A percentile compares a stretch with the other conserved stretches of the same genome.
phyloP scores from a whole-genome alignment of 2,888 invertebrate genomes.

The Agrotis ipsilon region DNA sequence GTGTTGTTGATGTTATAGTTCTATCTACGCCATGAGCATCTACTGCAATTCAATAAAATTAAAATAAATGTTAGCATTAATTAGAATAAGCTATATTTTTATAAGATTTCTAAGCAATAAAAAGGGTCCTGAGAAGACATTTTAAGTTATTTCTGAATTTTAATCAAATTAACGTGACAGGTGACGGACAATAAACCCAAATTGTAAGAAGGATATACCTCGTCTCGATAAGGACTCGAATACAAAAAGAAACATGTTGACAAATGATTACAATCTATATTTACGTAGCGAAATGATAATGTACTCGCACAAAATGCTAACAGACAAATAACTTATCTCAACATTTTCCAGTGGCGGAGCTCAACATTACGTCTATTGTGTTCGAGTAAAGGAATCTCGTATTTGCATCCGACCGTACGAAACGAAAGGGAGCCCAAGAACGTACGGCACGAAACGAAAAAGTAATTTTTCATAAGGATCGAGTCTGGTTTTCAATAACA shows the following conservation, averaged over 20 bases:
- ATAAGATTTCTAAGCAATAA: background rate
- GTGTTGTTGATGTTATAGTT: background rate
- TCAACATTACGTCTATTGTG: conserved; percentile 84
- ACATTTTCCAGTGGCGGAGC: conserved; percentile 83
- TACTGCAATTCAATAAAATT: background rate
- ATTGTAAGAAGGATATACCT: conserved; percentile 43
- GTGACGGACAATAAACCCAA: conserved; percentile 48
- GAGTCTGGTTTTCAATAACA: conserved; percentile 82
- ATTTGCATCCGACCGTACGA: conserved; percentile 83
- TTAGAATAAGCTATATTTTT: too few relatives aligned
- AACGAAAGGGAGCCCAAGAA: conserved; percentile 75
- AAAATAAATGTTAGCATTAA: too few relatives aligned
- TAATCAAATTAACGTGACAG: conserved; percentile 39
- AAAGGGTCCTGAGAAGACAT: background rate
- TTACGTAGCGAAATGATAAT: conserved; percentile 69
- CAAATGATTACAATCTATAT: conserved; percentile 68
- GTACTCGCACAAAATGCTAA: conserved; percentile 76
- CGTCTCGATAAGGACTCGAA: conserved; percentile 44
- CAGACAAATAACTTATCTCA: conserved; percentile 86
- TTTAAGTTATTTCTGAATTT: background rate
- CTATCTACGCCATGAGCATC: background rate
- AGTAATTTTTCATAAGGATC: conserved; percentile 84
- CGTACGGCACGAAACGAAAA: conserved; percentile 78
- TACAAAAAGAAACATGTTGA: conserved; percentile 63
- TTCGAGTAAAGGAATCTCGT: conserved; percentile 84